Conservation (phyloP, 2,888 invertebrate genomes). For the Coecobrya sp. region DNA sequence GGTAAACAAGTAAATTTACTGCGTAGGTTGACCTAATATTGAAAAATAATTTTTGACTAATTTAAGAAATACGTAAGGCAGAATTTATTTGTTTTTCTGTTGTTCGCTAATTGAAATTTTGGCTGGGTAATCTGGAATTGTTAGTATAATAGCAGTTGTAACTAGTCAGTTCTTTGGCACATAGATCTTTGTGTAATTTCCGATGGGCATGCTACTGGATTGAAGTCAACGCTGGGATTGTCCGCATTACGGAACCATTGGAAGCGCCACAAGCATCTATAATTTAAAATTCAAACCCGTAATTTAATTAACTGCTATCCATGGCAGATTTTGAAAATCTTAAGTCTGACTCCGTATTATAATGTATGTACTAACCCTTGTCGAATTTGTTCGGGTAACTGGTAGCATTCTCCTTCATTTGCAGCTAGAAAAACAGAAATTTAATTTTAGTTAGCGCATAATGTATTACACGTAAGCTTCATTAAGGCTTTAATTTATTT, state of each 20-base stretch:
- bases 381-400: conserved; percentile 52
- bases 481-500: neutral
- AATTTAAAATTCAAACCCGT: neutral
- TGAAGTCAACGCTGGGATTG: conserved; percentile 71
- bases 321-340: too few relatives aligned
- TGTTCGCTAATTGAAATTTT: too few relatives aligned
- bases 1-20: too few relatives aligned
- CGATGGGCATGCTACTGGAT: conserved; percentile 61
- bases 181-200: conserved; percentile 60
- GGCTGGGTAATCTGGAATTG: too few relatives aligned
- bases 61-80: too few relatives aligned
- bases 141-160: too few relatives aligned
- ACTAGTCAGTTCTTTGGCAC: conserved; percentile 38
- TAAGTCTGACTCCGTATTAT: too few relatives aligned
- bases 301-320: too few relatives aligned
- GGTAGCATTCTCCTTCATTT: conserved; percentile 36
- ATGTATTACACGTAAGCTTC: conserved; percentile 4
- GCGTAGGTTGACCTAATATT: too few relatives aligned
- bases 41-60: too few relatives aligned
- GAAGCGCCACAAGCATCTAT: conserved; percentile 79
- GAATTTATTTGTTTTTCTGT: too few relatives aligned
- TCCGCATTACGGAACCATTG: conserved; percentile 79
- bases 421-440: conserved; percentile 74
- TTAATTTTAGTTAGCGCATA: conserved; percentile 65
- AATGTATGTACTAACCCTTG: conserved; percentile 2